phyloP scores from a whole-genome alignment of 2,888 invertebrate species.

The Chironomus tentans region DNA sequence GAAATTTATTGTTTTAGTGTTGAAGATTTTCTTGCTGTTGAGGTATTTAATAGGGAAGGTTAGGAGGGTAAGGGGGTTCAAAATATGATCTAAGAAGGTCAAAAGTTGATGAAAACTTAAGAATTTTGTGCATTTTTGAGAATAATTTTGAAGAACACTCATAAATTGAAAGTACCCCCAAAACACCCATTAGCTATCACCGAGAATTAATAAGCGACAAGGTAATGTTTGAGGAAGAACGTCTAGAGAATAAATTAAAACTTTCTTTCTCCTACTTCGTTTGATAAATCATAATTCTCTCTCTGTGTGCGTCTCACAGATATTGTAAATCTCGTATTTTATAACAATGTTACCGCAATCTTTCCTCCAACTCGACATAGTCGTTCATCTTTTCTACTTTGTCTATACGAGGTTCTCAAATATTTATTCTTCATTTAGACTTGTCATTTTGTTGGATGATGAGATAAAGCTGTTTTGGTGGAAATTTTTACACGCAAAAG shows the following conservation, averaged over 20 bases:
- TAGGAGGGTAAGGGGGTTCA: too few relatives aligned
- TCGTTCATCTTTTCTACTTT: too few relatives aligned
- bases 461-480: conserved; percentile 12
- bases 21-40: background rate
- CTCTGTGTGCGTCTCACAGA: background rate
- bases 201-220: background rate
- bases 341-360: background rate
- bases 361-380: background rate
- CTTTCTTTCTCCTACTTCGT: background rate
- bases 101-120: too few relatives aligned
- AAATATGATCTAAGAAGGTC: too few relatives aligned
- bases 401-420: background rate
- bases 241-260: conserved; percentile 20
- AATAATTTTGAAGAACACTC: too few relatives aligned
- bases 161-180: too few relatives aligned
- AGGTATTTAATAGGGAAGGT: too few relatives aligned
- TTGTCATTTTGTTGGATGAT: background rate
- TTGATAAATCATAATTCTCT: conserved; percentile 17
- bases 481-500: background rate
- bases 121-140: too few relatives aligned
- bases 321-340: background rate
- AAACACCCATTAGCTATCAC: too few relatives aligned
- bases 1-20: background rate
- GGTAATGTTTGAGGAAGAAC: background rate
- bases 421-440: conserved; percentile 9